Base-by-base conservation (phyloP, 2,113 vertebrate species). In the Aptenodytes patagonicus region DNA sequence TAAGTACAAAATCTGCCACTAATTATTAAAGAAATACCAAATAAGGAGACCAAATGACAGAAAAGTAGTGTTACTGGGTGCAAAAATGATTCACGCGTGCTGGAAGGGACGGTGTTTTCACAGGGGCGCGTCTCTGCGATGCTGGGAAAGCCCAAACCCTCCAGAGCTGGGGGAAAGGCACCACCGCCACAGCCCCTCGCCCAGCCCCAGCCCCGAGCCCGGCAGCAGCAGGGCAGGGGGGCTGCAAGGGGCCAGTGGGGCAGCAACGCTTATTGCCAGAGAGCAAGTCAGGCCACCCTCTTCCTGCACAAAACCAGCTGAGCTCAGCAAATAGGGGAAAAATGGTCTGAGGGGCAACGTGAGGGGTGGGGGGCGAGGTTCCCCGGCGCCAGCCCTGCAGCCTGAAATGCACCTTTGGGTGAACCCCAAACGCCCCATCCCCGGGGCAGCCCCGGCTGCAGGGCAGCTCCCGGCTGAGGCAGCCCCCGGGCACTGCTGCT, bases 1-100 rank as follows among this genome's bases (percentile, higher is more conserved):
- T 81, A 85, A 94, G 93, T 93, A 89, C 72, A 82, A 93, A 94
- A 89, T 69, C 90, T 96, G 90, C 83, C 83, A 47, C 88, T 94
- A 91, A 95, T 95, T 92, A 94, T 90, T 93, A 97, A 96, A 77
- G 90, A 88, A 89, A 93, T 26, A 49, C 83, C 91, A 96, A 95
- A 83, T 79, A 86, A 86, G 62, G 96, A 95, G 76, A 24, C 46
- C 25, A 49, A 90, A 16, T 11, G 89, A 89, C 31, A 22, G 87
- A 64, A 36, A 71, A 79, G 70, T 7, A 13, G 36, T 2, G 5
- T n/a, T 40, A 24, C 49, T 29, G 87, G 79, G 87, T 44, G 81
- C 81, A 77, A 68, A 47, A 60, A 16, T 1, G 68, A 26, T 4
- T 29, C 38, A 9, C 47, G 2, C 0, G 0, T 0, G 58, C 87